Evolutionary conservation across 2,888 invertebrate genomes (phyloP), one percentile per base, ranked within the genome.

Genomic region (Tinea pellionella): DNA sequence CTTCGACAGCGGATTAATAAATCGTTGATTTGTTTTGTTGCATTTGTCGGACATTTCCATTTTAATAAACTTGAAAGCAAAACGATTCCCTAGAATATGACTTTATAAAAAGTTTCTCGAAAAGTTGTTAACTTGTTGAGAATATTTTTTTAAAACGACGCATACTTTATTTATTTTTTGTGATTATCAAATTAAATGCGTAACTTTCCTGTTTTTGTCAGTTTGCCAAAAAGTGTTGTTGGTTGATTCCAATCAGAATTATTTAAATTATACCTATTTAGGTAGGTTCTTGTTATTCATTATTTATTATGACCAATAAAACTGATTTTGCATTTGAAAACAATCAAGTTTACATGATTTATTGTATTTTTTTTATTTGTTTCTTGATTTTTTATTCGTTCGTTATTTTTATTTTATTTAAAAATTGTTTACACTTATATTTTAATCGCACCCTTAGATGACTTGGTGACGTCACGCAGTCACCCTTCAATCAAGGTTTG

Each of bases 1-100:
- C 13, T 15, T 13, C 13, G 47, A 47, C 47, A 16, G 47, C 47
- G 47, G 47, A 47, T 47, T 7, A 47, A 47, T 47, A 47, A 47
- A 47, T 53, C 53, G 53, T 29, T 63, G 55, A n/a, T 16, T 41
- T 41, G 8, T 41, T 24, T 24, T 41, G 41, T 13, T 41, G 12
- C 8, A 41, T 41, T 41, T 8, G 41, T 41, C 13, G 51, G 18
- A n/a, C 32, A 55, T 13, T 15, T 51, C 16, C 12, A 19, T 53
- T 18, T 16, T 24, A 24, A 24, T 24, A 24, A 24, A 24, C 3
- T 24, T 24, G 24, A 24, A n/a, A n/a, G n/a, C n/a, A n/a, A n/a
- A n/a, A n/a, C n/a, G n/a, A n/a, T n/a, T n/a, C n/a, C n/a, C n/a
- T n/a, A n/a, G n/a, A n/a, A n/a, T 6, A 6, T 24, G 24, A 24